A percentile compares a stretch with the other conserved stretches of the same genome.
phyloP scores from a whole-genome alignment of 2,797 vertebrate species.

The Anguilla anguilla region DNA sequence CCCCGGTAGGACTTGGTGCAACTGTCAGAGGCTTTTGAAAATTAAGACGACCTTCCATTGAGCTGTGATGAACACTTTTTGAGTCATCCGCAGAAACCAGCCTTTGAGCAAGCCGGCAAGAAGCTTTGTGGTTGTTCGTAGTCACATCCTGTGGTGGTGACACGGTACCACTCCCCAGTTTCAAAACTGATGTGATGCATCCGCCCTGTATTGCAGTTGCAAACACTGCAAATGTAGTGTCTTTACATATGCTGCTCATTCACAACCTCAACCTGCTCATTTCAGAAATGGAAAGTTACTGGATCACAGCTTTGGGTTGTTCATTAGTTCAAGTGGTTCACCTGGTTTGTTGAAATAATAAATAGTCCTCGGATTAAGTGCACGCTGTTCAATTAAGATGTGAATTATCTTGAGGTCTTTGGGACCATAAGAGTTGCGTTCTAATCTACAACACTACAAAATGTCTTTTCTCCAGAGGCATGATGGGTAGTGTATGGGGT shows the following conservation, averaged over 20 bases:
- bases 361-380: not conserved
- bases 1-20: not conserved
- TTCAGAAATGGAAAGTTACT: not conserved
- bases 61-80: not conserved
- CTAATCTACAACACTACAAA: not conserved
- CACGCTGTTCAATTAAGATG: not conserved
- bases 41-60: not conserved
- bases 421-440: not conserved
- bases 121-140: not conserved
- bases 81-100: not conserved
- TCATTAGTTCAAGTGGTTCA: not conserved
- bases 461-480: not conserved
- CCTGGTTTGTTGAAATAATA: not conserved
- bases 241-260: not conserved
- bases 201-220: not conserved
- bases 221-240: not conserved
- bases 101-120: not conserved
- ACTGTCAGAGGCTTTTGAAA: not conserved
- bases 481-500: not conserved
- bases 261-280: not conserved
- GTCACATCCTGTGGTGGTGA: not conserved
- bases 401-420: not conserved
- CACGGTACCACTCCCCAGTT: not conserved
- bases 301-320: not conserved
- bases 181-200: not conserved